Base-by-base conservation (phyloP, 2,888 invertebrate genomes). In the Apodemia zela region DNA sequence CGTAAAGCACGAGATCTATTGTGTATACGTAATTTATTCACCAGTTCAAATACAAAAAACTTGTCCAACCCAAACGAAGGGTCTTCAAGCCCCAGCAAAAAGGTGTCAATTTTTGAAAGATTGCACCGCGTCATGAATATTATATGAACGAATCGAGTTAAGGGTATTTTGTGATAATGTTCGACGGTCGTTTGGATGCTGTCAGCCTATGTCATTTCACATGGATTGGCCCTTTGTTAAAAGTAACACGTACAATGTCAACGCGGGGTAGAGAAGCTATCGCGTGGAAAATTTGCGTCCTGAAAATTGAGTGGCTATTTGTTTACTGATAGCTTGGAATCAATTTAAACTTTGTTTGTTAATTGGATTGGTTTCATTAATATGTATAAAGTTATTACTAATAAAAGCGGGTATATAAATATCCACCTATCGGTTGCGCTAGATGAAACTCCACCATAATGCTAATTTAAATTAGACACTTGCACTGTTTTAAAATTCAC, bases 91-190 rank as follows among this genome's bases (percentile, higher is more conserved):
- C 81, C 81, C 75, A 74, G 78, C 76, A 77, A 85, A 86, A 87
- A 88, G 89, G 89, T 90, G 90, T 91, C 90, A 91, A 90, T 90
- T 91, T 90, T 90, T 91, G 90, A 91, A 91, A 91, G 90, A 91
- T 91, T 89, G 90, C 81, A 80, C 81, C 85, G 71, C 85, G 87
- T 88, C 90, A 90, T 91, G 90, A 90, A 91, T 91, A 87, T 91
- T 90, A 89, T 89, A 91, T 90, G 87, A 90, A 88, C 83, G 88
- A 87, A 85, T 87, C 80, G 87, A 87, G 90, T 90, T 90, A 87
- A 87, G 89, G 89, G 87, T 83, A 88, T 89, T 89, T 88, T 84
- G 86, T 80, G 89, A 90, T 90, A 91, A 90, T 90, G 90, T 88
- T 84, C 82, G 79, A 77, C 81, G 82, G 79, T 82, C 82, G 82